A percentile compares a stretch with the other conserved stretches of the same genome.
These are phyloP conservation scores for Microcebus tavaratra DNA, from an alignment of 2,113 vertebrate species.

Conservation along the genomic window DNA sequence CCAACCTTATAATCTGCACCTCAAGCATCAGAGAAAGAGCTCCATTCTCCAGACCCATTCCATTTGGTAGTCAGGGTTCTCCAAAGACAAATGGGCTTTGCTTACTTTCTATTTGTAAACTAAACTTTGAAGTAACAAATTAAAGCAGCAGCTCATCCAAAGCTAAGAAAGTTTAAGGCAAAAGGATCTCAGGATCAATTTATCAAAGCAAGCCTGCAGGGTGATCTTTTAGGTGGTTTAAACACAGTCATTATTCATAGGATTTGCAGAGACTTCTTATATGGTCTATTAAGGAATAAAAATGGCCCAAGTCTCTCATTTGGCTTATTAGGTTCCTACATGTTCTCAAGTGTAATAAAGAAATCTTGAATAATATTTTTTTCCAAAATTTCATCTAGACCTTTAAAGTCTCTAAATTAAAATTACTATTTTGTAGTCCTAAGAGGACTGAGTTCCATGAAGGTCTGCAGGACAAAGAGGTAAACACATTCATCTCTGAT, in stretches of 20 bases:
- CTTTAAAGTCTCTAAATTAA: background rate
- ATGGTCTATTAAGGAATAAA: background rate
- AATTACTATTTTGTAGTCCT: background rate
- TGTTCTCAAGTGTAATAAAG: background rate
- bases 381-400: background rate
- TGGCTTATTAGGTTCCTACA: background rate
- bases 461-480: background rate
- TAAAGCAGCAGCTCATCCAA: background rate
- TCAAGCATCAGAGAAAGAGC: background rate
- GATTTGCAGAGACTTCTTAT: background rate
- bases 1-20: background rate
- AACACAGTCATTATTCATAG: background rate
- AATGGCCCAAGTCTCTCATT: background rate
- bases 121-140: background rate
- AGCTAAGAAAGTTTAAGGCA: background rate
- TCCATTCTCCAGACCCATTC: background rate
- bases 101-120: slow-evolving; percentile 3
- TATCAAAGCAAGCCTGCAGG: background rate
- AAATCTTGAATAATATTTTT: background rate
- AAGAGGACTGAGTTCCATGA: background rate
- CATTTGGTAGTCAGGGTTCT: background rate
- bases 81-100: background rate
- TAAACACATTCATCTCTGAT: background rate
- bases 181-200: slow-evolving; percentile 14
- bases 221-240: background rate